Conservation (phyloP, 2,888 invertebrate species). For the Hirtodrosophila histrioides region DNA sequence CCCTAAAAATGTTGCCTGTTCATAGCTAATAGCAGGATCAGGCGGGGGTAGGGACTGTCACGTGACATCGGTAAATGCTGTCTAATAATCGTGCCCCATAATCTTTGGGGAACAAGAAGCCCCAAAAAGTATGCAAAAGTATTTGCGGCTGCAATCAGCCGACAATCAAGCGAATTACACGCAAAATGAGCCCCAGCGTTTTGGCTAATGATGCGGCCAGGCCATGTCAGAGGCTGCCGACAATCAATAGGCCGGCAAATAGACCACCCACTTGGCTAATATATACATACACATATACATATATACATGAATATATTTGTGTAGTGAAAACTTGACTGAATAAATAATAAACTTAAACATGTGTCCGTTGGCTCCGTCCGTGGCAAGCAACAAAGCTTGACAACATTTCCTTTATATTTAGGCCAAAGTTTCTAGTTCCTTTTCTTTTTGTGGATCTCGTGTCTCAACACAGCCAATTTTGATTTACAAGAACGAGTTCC, state of each 20-base stretch:
- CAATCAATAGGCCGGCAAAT: slow-evolving; percentile 46
- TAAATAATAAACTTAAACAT: slow-evolving; percentile 71
- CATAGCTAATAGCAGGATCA: slow-evolving; percentile 10
- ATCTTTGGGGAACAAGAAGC: slow-evolving; percentile 39
- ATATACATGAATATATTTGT: slow-evolving; percentile 11
- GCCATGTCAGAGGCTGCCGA: slow-evolving; percentile 29
- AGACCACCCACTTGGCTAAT: slow-evolving; percentile 31
- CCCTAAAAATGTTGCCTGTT: slow-evolving; percentile 20
- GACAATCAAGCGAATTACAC: slow-evolving; percentile 64
- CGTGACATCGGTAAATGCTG: slow-evolving; percentile 61
- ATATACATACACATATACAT: slow-evolving; percentile 10
- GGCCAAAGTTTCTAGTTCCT: slow-evolving; percentile 10
- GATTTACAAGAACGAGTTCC: slow-evolving; percentile 43
- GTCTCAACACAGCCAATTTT: slow-evolving; percentile 48
- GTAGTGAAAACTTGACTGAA: slow-evolving; percentile 70
- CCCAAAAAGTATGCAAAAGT: slow-evolving; percentile 50
- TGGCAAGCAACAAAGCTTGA: slow-evolving; percentile 48
- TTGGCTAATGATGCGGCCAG: slow-evolving; percentile 55
- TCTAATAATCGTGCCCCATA: slow-evolving; percentile 54
- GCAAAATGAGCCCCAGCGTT: slow-evolving; percentile 39
- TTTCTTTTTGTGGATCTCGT: slow-evolving; percentile 31
- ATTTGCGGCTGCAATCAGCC: slow-evolving; percentile 49
- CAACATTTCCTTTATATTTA: slow-evolving; percentile 51
- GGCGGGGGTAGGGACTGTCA: slow-evolving; percentile 19
- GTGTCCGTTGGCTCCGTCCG: slow-evolving; percentile 26